These are phyloP conservation scores for Agrotis segetum DNA, from an alignment of 2,888 invertebrate genomes.

Conservation along the genomic window DNA sequence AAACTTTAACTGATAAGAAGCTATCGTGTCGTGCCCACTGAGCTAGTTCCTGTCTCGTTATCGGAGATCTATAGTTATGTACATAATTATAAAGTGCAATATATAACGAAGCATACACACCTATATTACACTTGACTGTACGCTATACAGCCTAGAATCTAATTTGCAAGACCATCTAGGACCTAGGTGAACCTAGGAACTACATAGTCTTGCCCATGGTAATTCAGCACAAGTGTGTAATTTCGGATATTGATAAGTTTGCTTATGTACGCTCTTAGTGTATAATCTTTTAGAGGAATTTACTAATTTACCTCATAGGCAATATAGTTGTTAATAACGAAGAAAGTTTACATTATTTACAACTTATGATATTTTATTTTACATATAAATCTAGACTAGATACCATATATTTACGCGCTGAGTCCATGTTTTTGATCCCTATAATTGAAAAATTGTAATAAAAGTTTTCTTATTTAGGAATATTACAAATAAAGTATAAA, in stretches of 20 bases:
- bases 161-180: no score
- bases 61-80: slow-evolving; percentile 13
- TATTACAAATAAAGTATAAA: slow-evolving; percentile 3
- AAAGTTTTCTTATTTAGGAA: slow-evolving; percentile 1
- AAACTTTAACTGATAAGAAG: slow-evolving; percentile 13
- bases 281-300: slow-evolving; percentile 43
- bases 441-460: neutral
- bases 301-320: slow-evolving; percentile 38
- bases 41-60: slow-evolving; percentile 13
- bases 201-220: neutral
- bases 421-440: slow-evolving; percentile 1
- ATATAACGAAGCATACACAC: neutral
- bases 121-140: no score
- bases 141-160: no score
- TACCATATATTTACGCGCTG: slow-evolving; percentile 5
- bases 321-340: slow-evolving; percentile 25
- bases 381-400: slow-evolving; percentile 13
- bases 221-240: neutral
- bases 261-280: slow-evolving; percentile 17
- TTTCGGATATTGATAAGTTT: neutral
- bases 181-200: no score
- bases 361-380: neutral
- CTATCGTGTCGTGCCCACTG: slow-evolving; percentile 15
- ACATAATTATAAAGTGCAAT: slow-evolving; percentile 28
- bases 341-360: slow-evolving; percentile 29